Base-by-base conservation (phyloP, 2,797 vertebrate species). In the Acipenser transmontanus region DNA sequence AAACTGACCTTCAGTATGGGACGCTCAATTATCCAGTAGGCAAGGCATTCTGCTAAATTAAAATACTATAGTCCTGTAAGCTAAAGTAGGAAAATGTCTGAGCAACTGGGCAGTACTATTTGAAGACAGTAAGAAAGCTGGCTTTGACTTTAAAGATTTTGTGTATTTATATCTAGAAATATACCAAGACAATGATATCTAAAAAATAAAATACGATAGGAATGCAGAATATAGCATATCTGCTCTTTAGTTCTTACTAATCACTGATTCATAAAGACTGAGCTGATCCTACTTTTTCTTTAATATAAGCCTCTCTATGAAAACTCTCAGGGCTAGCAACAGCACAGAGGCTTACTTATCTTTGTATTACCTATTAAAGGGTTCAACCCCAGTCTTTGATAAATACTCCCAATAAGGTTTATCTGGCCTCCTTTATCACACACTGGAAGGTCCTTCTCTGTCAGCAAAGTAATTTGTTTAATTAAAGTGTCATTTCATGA, bases 341-440 rank as follows among this genome's bases (percentile, higher is more conserved):
- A 88, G 79, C 84, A 88, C 85, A 85, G 89, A 88, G 88, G 88
- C 87, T 85, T 88, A 88, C 85, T 91, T 91, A 89, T 91, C 88
- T 88, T 75, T 77, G 86, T 84, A 87, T 88, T 91, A 91, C 90
- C 90, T 91, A 90, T 90, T 91, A 91, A 89, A 88, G 85, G 87
- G 88, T 89, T 91, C 90, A 90, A 85, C 79, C 80, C 80, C 79
- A 50, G 79, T 79, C 80, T 84, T 82, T 85, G 85, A 90, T 88
- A 90, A 91, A 91, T 85, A 88, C 81, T 87, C 83, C 83, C 85
- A 87, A 85, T 90, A 88, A 87, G 83, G 81, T 81, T 86, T 88
- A 89, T 89, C 81, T 81, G 72, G 61, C 67, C 70, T 65, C 80
- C 83, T 84, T 89, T 89, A 89, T 89, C 88, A 47, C 76, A 48